Base-by-base conservation (phyloP, 2,888 invertebrate genomes). In the Trilocha varians region DNA sequence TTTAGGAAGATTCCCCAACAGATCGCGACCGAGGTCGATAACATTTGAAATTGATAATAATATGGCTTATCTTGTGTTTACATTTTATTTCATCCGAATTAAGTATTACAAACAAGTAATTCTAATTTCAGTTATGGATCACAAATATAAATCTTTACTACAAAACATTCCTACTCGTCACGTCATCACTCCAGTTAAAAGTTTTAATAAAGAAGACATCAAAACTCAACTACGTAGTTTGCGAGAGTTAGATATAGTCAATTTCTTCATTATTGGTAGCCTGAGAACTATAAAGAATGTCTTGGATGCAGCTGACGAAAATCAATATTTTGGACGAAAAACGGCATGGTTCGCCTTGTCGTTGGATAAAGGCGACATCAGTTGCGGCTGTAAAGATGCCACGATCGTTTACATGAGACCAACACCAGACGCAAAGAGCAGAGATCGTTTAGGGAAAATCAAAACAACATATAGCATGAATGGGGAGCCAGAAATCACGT, bases 111-210 rank as follows among this genome's bases (percentile, higher is more conserved):
- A n/a, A n/a, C n/a, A n/a, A n/a, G n/a, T n/a, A n/a, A n/a, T n/a
- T n/a, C n/a, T n/a, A n/a, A n/a, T n/a, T 25, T 47, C 79, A 93
- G 93, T 95, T 9, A 95, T 97, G 93, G 95, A 96, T 63, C 95
- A 97, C 82, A 96, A 97, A 74, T 97, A 96, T 76, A 96, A 96
- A 74, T 93, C 95, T 8, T 78, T 97, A 6, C 84, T 97, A 32
- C 91, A 95, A 73, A 97, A 97, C 67, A 92, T 97, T 42, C 94
- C 96, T 5, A 94, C 96, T 0, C 88, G 97, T 8, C 97, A 97
- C 72, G 91, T 97, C 1, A 96, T 97, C 47, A 91, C 93, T 3
- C 88, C 88, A 5, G 82, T 88, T 0, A 87, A 88, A 52, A 78
- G 84, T 54, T 85, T 87, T 32, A 84, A 88, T 44, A 87, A 90